Evolutionary conservation across 2,888 invertebrate genomes (phyloP).

Genomic region (Agriotes lineatus): DNA sequence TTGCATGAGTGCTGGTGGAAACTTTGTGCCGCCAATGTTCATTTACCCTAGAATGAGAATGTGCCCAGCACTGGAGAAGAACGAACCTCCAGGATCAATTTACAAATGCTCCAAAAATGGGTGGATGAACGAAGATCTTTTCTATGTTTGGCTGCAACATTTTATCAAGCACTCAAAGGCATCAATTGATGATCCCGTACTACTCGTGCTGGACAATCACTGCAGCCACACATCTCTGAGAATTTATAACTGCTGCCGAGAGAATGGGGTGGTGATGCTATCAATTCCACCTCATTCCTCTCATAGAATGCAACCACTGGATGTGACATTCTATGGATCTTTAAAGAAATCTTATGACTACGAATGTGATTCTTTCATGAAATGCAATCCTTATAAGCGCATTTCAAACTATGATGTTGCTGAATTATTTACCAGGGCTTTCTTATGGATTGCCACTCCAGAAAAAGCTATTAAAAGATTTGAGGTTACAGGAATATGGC

Average conservation of each 20-base stretch:
- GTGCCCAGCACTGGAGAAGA: conserved; percentile 15
- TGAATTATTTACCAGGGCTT: neutral
- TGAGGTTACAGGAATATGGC: neutral
- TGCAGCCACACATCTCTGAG: too few relatives aligned
- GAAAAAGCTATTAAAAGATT: neutral
- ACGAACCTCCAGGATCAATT: conserved; percentile 23
- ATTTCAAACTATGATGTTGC: neutral
- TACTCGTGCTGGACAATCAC: conserved; percentile 20
- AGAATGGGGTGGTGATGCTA: neutral
- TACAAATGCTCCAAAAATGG: conserved; percentile 30
- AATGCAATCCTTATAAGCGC: neutral
- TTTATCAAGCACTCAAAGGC: conserved; percentile 24
- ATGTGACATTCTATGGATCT: neutral
- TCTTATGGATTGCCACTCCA: neutral
- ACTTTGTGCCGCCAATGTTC: conserved; percentile 28
- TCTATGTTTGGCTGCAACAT: conserved; percentile 29
- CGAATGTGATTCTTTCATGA: neutral
- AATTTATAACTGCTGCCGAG: conserved; percentile 10
- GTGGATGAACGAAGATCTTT: conserved; percentile 33
- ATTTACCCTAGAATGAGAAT: conserved; percentile 25
- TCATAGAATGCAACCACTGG: neutral
- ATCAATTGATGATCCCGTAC: conserved; percentile 2
- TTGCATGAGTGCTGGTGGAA: conserved; percentile 21
- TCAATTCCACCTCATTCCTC: neutral
- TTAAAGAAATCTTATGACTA: neutral